Conservation (phyloP, 2,888 invertebrate species). For the Ennomos fuscantarius region DNA sequence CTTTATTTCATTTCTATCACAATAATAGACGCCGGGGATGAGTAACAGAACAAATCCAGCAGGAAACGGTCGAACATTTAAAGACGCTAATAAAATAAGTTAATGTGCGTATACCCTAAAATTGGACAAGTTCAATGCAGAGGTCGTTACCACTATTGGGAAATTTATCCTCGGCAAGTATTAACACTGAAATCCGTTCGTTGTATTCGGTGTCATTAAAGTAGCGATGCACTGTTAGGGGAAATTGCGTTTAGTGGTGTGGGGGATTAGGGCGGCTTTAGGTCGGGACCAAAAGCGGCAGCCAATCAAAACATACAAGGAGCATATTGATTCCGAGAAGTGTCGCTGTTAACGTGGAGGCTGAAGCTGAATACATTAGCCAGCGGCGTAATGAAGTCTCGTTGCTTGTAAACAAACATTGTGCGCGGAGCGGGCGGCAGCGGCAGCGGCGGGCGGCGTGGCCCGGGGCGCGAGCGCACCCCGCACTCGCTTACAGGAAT, state of each 20-base stretch:
- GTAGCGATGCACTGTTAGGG: conserved; percentile 51
- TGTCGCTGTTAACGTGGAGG: conserved; percentile 85
- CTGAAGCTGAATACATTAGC: conserved; percentile 86
- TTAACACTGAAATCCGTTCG: conserved; percentile 84
- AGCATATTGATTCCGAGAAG: conserved; percentile 86
- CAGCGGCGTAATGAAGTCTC: conserved; percentile 85
- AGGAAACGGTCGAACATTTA: conserved; percentile 81
- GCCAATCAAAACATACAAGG: conserved; percentile 85
- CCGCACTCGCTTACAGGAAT: conserved; percentile 76
- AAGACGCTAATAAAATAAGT: conserved; percentile 83
- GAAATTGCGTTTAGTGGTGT: conserved; percentile 67
- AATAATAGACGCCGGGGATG: conserved; percentile 56
- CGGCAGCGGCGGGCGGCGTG: conserved; percentile 48
- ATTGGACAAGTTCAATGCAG: conserved; percentile 84
- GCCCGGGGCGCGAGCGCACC: conserved; percentile 77
- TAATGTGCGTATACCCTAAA: conserved; percentile 82
- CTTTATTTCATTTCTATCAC: conserved; percentile 22
- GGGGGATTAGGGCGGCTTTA: conserved; percentile 61
- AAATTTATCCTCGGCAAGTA: conserved; percentile 81
- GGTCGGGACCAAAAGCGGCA: conserved; percentile 58
- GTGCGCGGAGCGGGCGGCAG: conserved; percentile 52
- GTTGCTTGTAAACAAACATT: conserved; percentile 84
- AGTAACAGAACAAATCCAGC: conserved; percentile 61
- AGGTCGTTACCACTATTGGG: conserved; percentile 83
- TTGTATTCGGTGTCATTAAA: conserved; percentile 83